Percentiles rank a stretch among this genome's conserved stretches.
Conservation (phyloP, 2,888 invertebrate genomes). For the Drosophila leonis region DNA sequence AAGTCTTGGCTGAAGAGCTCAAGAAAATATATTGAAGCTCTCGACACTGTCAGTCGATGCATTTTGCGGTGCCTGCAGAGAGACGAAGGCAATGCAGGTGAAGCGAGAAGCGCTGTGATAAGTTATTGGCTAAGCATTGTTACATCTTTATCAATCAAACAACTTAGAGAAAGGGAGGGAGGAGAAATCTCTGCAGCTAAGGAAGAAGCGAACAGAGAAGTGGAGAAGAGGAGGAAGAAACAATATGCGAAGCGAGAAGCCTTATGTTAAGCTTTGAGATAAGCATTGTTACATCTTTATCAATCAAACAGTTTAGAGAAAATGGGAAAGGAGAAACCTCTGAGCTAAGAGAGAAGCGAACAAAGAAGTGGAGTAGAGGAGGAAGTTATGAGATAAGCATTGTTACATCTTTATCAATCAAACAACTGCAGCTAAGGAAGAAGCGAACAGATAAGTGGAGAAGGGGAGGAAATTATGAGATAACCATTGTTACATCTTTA, state of each 20-base stretch:
- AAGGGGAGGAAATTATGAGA: not conserved
- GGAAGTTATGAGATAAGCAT: not conserved
- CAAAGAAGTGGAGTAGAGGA: no score
- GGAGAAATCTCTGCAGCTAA: no score
- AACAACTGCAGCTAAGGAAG: not conserved
- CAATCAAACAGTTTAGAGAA: not conserved
- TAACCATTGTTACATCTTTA: not conserved
- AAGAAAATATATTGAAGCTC: conserved; percentile 2
- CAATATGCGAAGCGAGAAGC: not conserved
- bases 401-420: not conserved
- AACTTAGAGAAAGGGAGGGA: not conserved
- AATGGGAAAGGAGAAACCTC: not conserved
- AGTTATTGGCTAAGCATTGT: not conserved
- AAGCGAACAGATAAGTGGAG: not conserved
- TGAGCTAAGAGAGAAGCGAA: not conserved
- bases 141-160: not conserved
- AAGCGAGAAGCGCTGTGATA: conserved; percentile 1
- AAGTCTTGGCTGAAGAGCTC: conserved; percentile 42
- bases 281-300: not conserved
- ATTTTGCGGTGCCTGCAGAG: conserved; percentile 28
- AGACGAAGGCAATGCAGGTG: not conserved
- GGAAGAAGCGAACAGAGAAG: not conserved
- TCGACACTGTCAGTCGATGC: conserved; percentile 38
- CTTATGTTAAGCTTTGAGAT: not conserved
- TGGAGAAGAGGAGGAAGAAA: not conserved